Evolutionary conservation across 2,888 invertebrate genomes (phyloP), one percentile per base, ranked within the genome.

Genomic region (Polylopha cassiicola): DNA sequence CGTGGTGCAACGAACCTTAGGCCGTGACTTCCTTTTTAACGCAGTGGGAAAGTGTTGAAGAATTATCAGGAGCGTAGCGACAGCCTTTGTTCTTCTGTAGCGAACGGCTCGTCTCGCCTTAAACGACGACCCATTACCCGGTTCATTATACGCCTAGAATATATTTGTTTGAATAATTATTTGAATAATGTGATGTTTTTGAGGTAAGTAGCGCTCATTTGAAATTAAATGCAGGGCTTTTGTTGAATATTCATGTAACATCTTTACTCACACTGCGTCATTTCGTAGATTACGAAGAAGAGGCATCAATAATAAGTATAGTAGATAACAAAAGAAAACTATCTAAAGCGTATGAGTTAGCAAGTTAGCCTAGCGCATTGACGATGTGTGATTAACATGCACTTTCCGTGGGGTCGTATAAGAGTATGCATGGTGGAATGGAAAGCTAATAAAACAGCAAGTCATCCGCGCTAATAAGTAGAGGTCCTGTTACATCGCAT

Each of bases 21-120:
- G 48, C 72, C 82, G 77, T 82, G 82, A 84, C 84, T 82, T 84
- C 84, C 84, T 77, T 68, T 80, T 84, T 78, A 82, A 73, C 73
- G 55, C 65, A 68, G 61, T 77, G 76, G 70, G 79, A 79, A 80
- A 79, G 74, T 71, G 68, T 65, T 55, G 58, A 63, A 55, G 67
- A 73, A 73, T 72, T 71, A 77, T 74, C 73, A 79, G 75, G 70
- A 73, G 71, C 73, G 74, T 70, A 50, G 66, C 70, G 61, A 59
- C 53, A 42, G 43, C 58, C 68, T 78, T 80, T 82, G 82, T 80
- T 78, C 71, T 69, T 48, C 65, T 71, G 67, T 61, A 63, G 68
- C 65, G 56, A 68, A 68, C 63, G 52, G 39, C 42, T 28, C 43
- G 29, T 18, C 29, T 36, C 31, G 41, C 33, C 39, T 46, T 56